phyloP scores from a whole-genome alignment of 1,140 invertebrate genomes.

The Delia radicum region DNA sequence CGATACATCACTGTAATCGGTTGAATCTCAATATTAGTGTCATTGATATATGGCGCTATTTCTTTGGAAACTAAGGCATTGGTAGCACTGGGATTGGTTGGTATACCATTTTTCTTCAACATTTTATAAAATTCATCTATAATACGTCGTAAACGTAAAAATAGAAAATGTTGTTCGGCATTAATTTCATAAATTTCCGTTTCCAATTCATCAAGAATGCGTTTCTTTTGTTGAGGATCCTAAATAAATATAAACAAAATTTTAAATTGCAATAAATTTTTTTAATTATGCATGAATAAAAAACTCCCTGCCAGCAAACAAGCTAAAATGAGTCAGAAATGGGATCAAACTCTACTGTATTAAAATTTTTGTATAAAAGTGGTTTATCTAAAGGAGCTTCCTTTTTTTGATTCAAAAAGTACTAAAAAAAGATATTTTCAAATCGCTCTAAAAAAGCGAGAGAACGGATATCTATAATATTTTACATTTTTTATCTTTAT shows the following conservation, averaged over 20 bases:
- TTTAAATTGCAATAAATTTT: too few species aligned
- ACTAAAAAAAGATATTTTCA: too few species aligned
- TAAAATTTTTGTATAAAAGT: too few species aligned
- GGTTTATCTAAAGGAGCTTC: too few species aligned
- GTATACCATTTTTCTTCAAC: conserved; percentile 37
- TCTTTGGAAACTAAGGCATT: conserved; percentile 41
- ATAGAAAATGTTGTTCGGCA: conserved; percentile 45
- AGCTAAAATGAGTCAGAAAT: too few species aligned
- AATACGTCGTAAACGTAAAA: conserved; percentile 39
- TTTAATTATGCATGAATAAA: too few species aligned
- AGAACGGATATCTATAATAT: too few species aligned
- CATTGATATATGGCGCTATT: conserved; percentile 43
- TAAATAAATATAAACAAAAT: conserved; percentile 14
- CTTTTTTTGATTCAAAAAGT: too few species aligned
- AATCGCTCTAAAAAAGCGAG: too few species aligned
- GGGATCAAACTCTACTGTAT: too few species aligned
- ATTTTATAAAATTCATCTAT: conserved; percentile 40
- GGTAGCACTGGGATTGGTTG: conserved; percentile 31
- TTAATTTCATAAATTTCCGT: conserved; percentile 50
- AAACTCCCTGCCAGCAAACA: too few species aligned
- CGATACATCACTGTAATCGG: conserved; percentile 40
- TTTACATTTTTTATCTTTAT: too few species aligned
- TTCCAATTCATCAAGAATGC: conserved; percentile 50
- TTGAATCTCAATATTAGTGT: conserved; percentile 35
- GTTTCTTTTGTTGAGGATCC: conserved; percentile 49